phyloP scores from a whole-genome alignment of 2,113 vertebrate species.

The Rostratula benghalensis region DNA sequence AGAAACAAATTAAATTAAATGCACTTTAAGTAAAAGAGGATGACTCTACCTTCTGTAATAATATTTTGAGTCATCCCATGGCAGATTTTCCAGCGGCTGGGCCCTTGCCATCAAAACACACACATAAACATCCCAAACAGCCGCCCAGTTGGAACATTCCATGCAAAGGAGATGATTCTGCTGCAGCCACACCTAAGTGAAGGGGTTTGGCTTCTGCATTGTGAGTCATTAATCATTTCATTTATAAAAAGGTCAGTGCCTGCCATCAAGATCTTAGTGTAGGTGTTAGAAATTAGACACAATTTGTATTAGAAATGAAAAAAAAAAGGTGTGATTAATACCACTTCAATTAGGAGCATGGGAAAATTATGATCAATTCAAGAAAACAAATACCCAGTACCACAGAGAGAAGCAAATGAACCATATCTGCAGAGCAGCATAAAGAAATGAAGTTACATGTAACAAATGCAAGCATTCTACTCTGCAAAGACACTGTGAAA shows the following conservation, averaged over 20 bases:
- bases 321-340: neutral
- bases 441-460: neutral
- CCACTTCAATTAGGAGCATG: neutral
- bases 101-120: slow-evolving; percentile 8
- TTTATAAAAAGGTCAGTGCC: neutral
- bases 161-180: slow-evolving; percentile 7
- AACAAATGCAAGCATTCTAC: neutral
- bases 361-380: neutral
- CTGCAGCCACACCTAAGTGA: slow-evolving; percentile 21
- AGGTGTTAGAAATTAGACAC: slow-evolving; percentile 10
- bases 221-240: neutral
- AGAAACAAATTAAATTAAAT: slow-evolving; percentile 21
- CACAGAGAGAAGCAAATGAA: neutral
- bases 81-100: neutral
- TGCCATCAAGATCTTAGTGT: neutral
- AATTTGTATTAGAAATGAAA: neutral
- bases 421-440: neutral
- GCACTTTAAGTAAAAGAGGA: neutral
- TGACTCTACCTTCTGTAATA: slow-evolving; percentile 28
- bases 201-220: neutral
- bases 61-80: slow-evolving; percentile 23
- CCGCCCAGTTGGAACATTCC: slow-evolving; percentile 18
- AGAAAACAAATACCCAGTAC: neutral
- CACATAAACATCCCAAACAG: slow-evolving; percentile 2
- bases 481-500: neutral